phyloP scores from a whole-genome alignment of 2,113 vertebrate species.

The Reinhardtius hippoglossoides region DNA sequence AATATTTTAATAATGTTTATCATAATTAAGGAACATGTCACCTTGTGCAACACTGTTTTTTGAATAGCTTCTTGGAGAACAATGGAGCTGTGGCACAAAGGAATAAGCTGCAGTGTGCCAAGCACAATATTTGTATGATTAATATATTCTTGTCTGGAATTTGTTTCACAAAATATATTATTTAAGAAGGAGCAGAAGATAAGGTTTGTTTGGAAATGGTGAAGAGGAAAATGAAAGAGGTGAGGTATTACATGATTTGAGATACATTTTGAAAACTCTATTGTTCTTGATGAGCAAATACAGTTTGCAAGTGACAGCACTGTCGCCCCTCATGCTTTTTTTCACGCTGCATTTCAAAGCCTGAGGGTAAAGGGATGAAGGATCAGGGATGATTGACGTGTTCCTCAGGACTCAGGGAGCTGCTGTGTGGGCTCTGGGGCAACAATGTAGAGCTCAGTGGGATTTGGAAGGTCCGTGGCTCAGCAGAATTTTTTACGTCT shows the following conservation, averaged over 20 bases:
- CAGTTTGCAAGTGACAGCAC: neutral
- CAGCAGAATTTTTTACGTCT: constrained; percentile 12
- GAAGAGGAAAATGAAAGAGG: no score
- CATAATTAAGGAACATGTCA: no score
- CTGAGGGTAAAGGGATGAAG: neutral
- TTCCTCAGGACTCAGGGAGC: neutral
- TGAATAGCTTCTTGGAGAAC: no score
- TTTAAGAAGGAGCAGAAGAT: neutral
- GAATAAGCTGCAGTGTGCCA: no score
- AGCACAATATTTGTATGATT: no score
- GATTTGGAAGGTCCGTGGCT: constrained; percentile 25
- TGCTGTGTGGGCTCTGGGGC: constrained; percentile 7
- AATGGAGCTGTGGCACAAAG: no score
- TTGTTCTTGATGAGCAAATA: neutral
- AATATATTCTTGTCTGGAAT: no score
- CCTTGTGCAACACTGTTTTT: no score
- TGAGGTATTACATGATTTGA: neutral
- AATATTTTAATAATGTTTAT: no score
- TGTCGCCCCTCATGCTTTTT: neutral
- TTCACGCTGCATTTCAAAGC: neutral
- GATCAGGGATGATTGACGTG: constrained; percentile 1
- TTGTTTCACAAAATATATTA: neutral
- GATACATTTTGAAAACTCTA: neutral
- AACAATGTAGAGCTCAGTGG: constrained; percentile 5
- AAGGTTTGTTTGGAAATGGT: neutral